Evolutionary conservation across 2,797 vertebrate genomes (phyloP), one percentile per base, ranked within the genome.

Genomic region (Megaceryle alcyon): DNA sequence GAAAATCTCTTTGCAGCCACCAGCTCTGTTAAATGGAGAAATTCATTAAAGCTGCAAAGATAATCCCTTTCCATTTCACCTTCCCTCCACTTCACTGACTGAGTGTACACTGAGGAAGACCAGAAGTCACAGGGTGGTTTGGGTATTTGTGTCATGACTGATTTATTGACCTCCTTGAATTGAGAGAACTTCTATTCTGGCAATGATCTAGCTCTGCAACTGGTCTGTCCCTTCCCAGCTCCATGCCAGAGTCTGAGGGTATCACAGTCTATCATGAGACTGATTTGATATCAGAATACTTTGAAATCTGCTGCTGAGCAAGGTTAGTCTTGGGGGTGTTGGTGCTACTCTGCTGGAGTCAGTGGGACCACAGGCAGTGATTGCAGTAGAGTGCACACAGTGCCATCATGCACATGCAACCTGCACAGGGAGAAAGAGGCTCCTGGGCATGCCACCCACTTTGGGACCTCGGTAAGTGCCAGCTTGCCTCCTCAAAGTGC

Each of bases 381-480:
- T 9, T 2, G 4, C 49, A 33, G n/a, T 8, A 19, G 70, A 33
- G 37, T 25, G 10, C 10, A 3, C 0, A 1, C 31, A 9, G 18
- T 43, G 37, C 33, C 37, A 14, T 17, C 14, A 20, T 20, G n/a
- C 28, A 25, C 3, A 1, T 9, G 51, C 49, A 14, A 14, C 14
- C 37, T n/a, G 69, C 0, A 4, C 0, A 4, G 17, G 43, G 49
- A 51, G 46, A 54, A 14, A 57, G 65, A 14, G 11, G n/a, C 4
- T 76, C 14, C 76, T 39, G 68, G 23, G 44, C 26, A 9, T 20
- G 22, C 7, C 63, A 39, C 21, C 23, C 41, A 6, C 33, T 37
- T 18, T 7, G 44, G 54, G 59, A 71, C 82, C 57, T 53, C 1
- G 1, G 9, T 43, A 48, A 54, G 23, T 7, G 14, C 46, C 79